These are phyloP conservation scores for Babyrousa celebensis DNA, from an alignment of 2,797 vertebrate genomes.

Conservation along the genomic window DNA sequence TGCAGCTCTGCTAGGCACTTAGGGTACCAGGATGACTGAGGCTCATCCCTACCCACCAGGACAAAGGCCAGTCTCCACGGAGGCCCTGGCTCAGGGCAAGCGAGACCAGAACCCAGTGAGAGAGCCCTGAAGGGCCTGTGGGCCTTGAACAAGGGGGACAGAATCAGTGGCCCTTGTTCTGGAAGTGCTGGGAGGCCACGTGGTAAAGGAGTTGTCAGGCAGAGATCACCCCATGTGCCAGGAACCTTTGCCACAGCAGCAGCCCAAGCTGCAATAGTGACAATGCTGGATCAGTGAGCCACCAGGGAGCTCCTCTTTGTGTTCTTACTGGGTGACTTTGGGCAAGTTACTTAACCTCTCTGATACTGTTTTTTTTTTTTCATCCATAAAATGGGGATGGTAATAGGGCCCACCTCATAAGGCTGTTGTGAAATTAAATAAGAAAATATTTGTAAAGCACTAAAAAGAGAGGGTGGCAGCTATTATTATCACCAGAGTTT, in stretches of 20 bases:
- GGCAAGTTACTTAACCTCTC: not conserved
- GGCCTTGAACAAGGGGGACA: not conserved
- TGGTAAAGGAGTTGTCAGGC: not conserved
- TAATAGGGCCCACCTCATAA: not conserved
- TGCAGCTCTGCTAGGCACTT: not conserved
- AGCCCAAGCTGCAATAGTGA: too few relatives aligned
- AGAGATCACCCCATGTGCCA: not conserved
- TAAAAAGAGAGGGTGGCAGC: not conserved
- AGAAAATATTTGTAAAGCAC: not conserved
- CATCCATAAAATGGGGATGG: not conserved
- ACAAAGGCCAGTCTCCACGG: not conserved
- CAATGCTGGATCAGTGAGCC: too few relatives aligned
- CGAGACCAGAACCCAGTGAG: not conserved
- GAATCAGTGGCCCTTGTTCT: not conserved
- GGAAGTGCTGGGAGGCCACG: not conserved
- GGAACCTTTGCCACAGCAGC: too few relatives aligned
- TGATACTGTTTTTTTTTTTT: not conserved
- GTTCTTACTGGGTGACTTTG: slow-evolving; percentile 9
- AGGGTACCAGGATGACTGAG: not conserved
- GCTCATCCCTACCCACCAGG: not conserved
- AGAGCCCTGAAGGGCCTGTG: not conserved
- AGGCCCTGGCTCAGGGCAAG: not conserved
- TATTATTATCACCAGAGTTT: slow-evolving; percentile 8
- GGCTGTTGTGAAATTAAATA: not conserved
- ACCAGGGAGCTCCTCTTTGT: not conserved